These are phyloP conservation scores for Natator depressus DNA, from an alignment of 2,113 vertebrate genomes.

Conservation along the genomic window DNA sequence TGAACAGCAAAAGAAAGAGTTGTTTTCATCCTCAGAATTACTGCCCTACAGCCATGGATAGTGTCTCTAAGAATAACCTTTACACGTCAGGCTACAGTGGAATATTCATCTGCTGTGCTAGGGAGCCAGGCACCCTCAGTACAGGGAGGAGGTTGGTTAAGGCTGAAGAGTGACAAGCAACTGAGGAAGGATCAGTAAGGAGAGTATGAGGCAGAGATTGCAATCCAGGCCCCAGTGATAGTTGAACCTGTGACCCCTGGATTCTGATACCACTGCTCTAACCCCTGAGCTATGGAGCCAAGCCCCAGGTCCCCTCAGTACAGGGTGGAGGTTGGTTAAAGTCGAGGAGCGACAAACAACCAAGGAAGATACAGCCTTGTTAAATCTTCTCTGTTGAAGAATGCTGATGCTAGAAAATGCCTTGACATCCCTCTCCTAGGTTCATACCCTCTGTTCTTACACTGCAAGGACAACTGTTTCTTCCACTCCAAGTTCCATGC, in stretches of 20 bases:
- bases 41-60: neutral
- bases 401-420: neutral
- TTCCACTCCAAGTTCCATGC: neutral
- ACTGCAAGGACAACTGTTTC: neutral
- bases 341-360: neutral
- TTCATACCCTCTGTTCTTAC: neutral
- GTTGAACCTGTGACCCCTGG: no score
- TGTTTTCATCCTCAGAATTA: neutral
- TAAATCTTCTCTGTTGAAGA: neutral
- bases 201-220: no score
- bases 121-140: neutral
- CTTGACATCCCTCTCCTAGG: neutral
- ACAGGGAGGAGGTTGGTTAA: neutral
- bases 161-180: neutral
- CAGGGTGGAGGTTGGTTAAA: neutral
- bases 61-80: neutral
- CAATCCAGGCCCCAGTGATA: no score
- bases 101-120: neutral
- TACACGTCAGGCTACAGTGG: neutral
- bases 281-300: neutral
- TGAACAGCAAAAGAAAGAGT: neutral
- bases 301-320: neutral
- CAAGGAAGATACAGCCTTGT: neutral
- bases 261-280: neutral
- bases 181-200: neutral